These are phyloP conservation scores for Macaria liturata DNA, from an alignment of 2,888 invertebrate species.

Conservation along the genomic window DNA sequence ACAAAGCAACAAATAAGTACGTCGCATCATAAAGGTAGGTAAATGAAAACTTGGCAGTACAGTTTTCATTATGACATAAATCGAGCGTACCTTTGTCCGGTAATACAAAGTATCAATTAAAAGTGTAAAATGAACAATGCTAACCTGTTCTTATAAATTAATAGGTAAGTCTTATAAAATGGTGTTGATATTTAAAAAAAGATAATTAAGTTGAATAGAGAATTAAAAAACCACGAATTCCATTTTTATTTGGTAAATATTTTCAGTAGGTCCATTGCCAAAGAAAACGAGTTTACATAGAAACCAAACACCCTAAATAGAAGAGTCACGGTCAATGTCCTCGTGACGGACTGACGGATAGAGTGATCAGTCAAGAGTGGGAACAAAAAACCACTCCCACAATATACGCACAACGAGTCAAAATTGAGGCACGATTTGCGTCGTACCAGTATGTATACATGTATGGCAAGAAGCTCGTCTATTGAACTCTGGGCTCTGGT, in stretches of 20 bases:
- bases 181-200: too few relatives aligned
- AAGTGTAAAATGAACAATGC: too few relatives aligned
- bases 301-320: constrained; percentile 67
- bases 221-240: too few relatives aligned
- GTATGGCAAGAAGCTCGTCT: constrained; percentile 56
- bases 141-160: too few relatives aligned
- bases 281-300: constrained; percentile 38
- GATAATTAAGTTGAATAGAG: too few relatives aligned
- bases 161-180: too few relatives aligned
- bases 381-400: constrained; percentile 65
- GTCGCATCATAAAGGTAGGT: too few relatives aligned
- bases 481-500: constrained; percentile 57
- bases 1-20: too few relatives aligned
- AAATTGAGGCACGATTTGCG: constrained; percentile 73
- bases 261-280: constrained; percentile 13
- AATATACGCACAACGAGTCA: constrained; percentile 54
- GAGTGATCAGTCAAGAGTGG: constrained; percentile 70
- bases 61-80: too few relatives aligned
- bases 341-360: constrained; percentile 63
- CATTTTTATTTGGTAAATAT: not conserved
- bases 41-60: too few relatives aligned
- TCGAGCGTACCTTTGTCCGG: too few relatives aligned
- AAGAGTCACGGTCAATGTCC: constrained; percentile 75
- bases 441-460: constrained; percentile 47
- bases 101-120: not conserved